Evolutionary conservation across 1,140 invertebrate species (phyloP).

Genomic region (Tigriopus japonicus): DNA sequence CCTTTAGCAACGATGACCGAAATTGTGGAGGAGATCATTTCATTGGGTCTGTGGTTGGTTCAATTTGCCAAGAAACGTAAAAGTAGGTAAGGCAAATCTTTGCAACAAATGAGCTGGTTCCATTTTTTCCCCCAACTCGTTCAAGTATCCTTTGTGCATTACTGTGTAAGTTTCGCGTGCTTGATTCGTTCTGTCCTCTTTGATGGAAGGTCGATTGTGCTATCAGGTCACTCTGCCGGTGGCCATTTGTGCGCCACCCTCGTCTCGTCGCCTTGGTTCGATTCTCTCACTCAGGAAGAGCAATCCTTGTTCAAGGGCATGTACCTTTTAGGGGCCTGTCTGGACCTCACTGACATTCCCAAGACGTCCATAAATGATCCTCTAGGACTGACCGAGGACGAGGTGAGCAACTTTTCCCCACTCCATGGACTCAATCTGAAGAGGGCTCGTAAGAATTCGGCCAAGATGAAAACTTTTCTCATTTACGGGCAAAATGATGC

Average conservation of each 20-base stretch:
- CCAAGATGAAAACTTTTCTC: background rate
- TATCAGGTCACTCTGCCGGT: slow-evolving; percentile 16
- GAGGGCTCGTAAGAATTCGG: background rate
- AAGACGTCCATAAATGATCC: slow-evolving; percentile 1
- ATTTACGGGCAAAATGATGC: background rate
- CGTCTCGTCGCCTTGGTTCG: background rate
- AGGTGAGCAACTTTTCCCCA: background rate
- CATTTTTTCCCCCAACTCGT: too few relatives aligned
- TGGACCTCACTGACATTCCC: background rate
- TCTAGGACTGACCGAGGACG: background rate
- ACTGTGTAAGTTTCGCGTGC: too few relatives aligned
- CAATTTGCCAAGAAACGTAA: slow-evolving; percentile 2
- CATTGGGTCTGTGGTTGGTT: slow-evolving; percentile 11
- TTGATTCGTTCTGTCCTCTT: too few relatives aligned
- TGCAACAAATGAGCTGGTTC: too few relatives aligned
- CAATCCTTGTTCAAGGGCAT: background rate
- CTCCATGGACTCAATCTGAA: background rate
- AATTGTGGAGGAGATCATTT: slow-evolving; percentile 9
- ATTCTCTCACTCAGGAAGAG: background rate
- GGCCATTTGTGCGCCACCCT: slow-evolving; percentile 9
- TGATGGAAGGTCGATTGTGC: slow-evolving; percentile 10
- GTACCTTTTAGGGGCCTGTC: slow-evolving; percentile 6
- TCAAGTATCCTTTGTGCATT: too few relatives aligned
- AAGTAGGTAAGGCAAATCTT: too few relatives aligned
- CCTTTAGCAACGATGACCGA: slow-evolving; percentile 4